phyloP scores from a whole-genome alignment of 2,888 invertebrate species.

The Ornithoptera priamus region DNA sequence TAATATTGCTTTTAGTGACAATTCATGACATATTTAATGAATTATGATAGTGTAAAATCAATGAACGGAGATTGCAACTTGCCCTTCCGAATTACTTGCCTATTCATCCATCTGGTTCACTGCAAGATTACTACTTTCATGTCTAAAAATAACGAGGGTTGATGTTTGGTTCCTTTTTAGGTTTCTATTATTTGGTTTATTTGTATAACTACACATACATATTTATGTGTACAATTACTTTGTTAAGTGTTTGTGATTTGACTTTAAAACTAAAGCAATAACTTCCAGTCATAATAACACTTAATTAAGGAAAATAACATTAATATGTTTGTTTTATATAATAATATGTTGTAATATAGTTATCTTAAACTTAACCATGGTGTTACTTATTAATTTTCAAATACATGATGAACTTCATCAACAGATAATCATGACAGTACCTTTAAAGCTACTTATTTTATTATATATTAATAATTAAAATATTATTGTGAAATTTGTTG shows the following conservation, averaged over 20 bases:
- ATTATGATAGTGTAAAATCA: conserved; percentile 42
- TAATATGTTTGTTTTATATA: conserved; percentile 8
- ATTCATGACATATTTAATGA: conserved; percentile 62
- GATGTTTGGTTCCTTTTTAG: conserved; percentile 26
- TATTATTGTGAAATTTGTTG: too few species aligned
- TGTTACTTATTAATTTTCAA: neutral
- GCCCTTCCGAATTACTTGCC: conserved; percentile 71
- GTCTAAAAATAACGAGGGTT: conserved; percentile 38
- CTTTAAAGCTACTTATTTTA: conserved; percentile 12
- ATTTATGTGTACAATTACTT: conserved; percentile 5
- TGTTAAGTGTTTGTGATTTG: conserved; percentile 19
- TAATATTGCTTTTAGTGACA: conserved; percentile 53
- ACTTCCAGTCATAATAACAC: conserved; percentile 17
- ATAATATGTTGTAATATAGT: conserved; percentile 12
- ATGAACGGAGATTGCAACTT: conserved; percentile 61
- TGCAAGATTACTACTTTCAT: conserved; percentile 45
- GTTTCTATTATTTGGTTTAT: conserved; percentile 11
- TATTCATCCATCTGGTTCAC: conserved; percentile 53
- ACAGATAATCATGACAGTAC: conserved; percentile 9
- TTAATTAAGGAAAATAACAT: conserved; percentile 8
- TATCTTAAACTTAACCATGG: neutral
- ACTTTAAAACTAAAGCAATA: conserved; percentile 24
- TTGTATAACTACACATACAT: conserved; percentile 21
- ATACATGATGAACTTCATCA: conserved; percentile 1
- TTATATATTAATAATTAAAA: neutral